Percentiles rank a stretch among this genome's conserved stretches.
phyloP scores from a whole-genome alignment of 2,113 vertebrate species.

The Eretmochelys imbricata region DNA sequence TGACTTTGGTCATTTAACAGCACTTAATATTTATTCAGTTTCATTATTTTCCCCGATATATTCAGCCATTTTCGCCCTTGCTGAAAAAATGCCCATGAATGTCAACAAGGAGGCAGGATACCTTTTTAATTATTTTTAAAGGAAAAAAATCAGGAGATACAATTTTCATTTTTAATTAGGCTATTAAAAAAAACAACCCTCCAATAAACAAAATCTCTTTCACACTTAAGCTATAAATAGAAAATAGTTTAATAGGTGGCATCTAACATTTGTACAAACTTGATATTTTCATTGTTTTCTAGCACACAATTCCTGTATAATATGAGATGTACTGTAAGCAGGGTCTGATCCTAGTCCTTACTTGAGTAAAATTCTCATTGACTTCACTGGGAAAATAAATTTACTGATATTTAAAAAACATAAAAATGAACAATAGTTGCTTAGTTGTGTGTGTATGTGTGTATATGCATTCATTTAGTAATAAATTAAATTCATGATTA shows the following conservation, averaged over 20 bases:
- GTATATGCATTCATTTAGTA: neutral
- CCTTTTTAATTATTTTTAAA: neutral
- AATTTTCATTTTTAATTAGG: neutral
- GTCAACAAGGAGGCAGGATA: neutral
- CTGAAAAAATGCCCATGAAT: neutral
- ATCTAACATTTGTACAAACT: neutral
- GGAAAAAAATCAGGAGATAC: neutral
- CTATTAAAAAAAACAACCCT: neutral
- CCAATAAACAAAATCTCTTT: neutral
- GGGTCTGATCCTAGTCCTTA: fast-evolving
- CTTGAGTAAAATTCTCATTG: neutral
- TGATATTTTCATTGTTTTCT: neutral
- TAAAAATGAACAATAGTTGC: neutral
- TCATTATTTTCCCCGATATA: neutral
- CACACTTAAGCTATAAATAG: neutral
- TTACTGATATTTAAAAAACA: neutral
- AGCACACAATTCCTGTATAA: neutral
- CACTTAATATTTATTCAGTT: neutral
- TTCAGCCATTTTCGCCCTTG: neutral
- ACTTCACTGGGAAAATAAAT: neutral
- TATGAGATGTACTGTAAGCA: neutral
- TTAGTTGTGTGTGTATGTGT: neutral
- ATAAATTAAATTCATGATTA: neutral
- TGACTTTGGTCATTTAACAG: neutral
- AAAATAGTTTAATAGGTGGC: neutral